phyloP scores from a whole-genome alignment of 2,113 vertebrate species.

The Prolemur simus region DNA sequence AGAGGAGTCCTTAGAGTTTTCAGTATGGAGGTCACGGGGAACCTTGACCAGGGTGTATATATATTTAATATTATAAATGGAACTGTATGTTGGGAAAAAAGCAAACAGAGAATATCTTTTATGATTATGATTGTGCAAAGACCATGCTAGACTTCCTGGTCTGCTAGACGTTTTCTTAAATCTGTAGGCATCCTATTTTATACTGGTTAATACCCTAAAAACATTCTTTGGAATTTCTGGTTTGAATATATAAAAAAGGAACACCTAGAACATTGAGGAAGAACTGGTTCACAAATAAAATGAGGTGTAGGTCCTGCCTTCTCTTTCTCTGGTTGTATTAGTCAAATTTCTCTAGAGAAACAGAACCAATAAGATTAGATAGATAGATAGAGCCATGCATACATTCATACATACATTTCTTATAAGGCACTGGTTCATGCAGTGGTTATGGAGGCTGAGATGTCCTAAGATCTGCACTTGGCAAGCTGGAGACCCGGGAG shows the following conservation, averaged over 20 bases:
- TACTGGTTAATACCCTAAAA: neutral
- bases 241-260: neutral
- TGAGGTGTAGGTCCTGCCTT: neutral
- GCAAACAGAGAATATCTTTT: neutral
- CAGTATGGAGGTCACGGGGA: neutral
- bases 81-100: no score
- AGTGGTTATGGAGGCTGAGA: neutral
- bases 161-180: neutral
- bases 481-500: neutral
- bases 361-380: neutral
- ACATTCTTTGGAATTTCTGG: neutral
- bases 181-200: neutral
- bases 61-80: no score
- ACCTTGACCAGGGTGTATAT: no score
- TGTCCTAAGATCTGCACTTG: neutral
- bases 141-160: neutral
- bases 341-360: neutral
- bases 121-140: neutral
- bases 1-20: neutral
- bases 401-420: neutral
- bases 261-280: neutral
- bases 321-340: neutral
- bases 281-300: neutral
- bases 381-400: neutral
- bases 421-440: neutral